These are phyloP conservation scores for Ciona savignyi DNA, from an alignment of 23 tunicate species.

Conservation along the genomic window DNA sequence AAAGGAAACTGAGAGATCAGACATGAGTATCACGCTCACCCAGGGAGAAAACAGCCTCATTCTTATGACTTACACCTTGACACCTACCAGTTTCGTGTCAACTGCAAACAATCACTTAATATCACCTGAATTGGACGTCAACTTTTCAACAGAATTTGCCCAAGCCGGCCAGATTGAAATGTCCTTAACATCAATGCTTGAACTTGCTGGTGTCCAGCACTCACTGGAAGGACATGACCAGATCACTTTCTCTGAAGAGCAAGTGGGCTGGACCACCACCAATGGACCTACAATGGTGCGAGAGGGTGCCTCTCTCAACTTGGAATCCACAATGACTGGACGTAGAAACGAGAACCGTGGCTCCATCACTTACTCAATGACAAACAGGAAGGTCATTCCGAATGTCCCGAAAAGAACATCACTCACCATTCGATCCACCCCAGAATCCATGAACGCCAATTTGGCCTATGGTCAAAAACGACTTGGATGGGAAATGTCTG, in stretches of 20 bases:
- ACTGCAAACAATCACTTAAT: too few species aligned
- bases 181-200: not conserved
- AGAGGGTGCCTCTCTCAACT: not conserved
- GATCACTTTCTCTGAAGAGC: not conserved
- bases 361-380: not conserved
- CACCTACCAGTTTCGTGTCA: too few species aligned
- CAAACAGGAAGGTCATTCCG: not conserved
- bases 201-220: not conserved
- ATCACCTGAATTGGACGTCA: too few species aligned
- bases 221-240: not conserved
- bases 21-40: too few species aligned
- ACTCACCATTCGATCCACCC: not conserved
- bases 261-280: not conserved
- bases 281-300: too few species aligned
- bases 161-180: too few species aligned
- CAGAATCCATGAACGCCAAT: not conserved
- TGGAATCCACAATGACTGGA: not conserved
- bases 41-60: too few species aligned
- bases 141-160: too few species aligned
- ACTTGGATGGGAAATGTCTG: not conserved
- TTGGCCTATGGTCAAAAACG: not conserved
- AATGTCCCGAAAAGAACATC: not conserved
- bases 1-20: too few species aligned
- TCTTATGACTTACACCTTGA: too few species aligned
- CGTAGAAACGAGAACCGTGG: not conserved